Percentiles rank a stretch among this genome's conserved stretches.
These are phyloP conservation scores for Sebastes elongatus DNA, from an alignment of 2,797 vertebrate genomes.

Conservation along the genomic window DNA sequence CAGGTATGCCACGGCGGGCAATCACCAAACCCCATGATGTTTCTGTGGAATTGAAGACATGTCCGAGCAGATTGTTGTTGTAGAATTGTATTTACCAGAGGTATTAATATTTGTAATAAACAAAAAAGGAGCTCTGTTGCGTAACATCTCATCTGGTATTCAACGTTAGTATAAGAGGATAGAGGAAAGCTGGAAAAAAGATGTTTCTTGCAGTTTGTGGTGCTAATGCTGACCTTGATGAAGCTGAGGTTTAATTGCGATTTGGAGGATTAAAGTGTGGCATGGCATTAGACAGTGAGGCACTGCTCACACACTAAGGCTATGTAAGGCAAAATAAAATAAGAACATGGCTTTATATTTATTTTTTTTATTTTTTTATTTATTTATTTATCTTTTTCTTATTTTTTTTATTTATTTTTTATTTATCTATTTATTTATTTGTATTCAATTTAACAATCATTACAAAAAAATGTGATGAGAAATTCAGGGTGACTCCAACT, in stretches of 20 bases:
- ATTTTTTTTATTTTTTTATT: background rate
- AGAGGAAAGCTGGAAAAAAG: background rate
- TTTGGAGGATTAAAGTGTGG: slow-evolving; percentile 18
- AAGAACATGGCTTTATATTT: background rate
- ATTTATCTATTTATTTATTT: background rate
- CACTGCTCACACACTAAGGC: background rate
- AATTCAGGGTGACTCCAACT: background rate
- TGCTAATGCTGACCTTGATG: slow-evolving; percentile 22
- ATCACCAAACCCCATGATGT: slow-evolving; percentile 22
- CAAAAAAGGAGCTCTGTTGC: background rate
- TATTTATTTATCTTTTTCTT: no score
- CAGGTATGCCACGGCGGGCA: slow-evolving; percentile 14
- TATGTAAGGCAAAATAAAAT: background rate
- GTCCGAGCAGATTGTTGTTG: slow-evolving; percentile 24
- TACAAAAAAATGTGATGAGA: background rate
- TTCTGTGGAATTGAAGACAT: slow-evolving; percentile 6
- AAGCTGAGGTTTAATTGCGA: slow-evolving; percentile 40
- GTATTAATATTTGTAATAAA: slow-evolving; percentile 44
- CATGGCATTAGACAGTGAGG: background rate
- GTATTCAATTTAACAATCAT: background rate
- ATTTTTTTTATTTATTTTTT: no score
- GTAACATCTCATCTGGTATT: background rate
- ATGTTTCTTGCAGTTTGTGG: slow-evolving; percentile 4
- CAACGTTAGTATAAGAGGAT: background rate
- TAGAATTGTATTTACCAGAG: slow-evolving; percentile 1